These are phyloP conservation scores for Physeter macrocephalus DNA, from an alignment of 2,113 vertebrate genomes.

Conservation along the genomic window DNA sequence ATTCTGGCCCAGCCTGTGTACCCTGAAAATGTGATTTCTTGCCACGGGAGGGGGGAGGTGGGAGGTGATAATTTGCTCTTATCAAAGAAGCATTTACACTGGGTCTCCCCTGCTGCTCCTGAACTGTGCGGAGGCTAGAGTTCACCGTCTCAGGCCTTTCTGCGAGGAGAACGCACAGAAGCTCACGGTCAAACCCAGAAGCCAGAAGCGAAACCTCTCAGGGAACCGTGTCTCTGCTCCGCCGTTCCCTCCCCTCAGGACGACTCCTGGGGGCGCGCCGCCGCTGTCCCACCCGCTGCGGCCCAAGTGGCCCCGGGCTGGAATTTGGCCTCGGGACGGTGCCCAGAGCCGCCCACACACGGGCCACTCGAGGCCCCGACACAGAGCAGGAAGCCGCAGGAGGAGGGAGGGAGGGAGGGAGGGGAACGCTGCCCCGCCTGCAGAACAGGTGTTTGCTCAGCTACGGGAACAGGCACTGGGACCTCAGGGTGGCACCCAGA, in stretches of 20 bases:
- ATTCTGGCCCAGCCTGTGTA: fast-evolving
- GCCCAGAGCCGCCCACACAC: too few species aligned
- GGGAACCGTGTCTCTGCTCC: neutral
- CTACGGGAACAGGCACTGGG: too few species aligned
- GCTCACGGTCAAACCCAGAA: fast-evolving
- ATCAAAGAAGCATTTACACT: neutral
- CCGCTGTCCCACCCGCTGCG: fast-evolving
- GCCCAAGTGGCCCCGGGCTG: neutral
- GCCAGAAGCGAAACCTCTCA: neutral
- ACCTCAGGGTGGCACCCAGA: too few species aligned
- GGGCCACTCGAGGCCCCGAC: too few species aligned
- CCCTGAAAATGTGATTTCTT: neutral
- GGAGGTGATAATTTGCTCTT: too few species aligned
- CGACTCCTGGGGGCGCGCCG: fast-evolving
- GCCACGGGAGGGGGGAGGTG: too few species aligned
- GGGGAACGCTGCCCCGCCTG: too few species aligned
- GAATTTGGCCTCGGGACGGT: neutral
- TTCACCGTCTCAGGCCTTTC: neutral
- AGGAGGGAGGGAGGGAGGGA: too few species aligned
- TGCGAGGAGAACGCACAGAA: neutral
- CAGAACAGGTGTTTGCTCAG: too few species aligned
- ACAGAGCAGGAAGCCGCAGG: too few species aligned
- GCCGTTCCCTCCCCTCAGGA: neutral
- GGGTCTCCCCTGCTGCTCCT: neutral
- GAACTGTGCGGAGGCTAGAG: fast-evolving